Conservation (phyloP, 53 echinoderm and acorn worm species). For the Echinarachnius parma region DNA sequence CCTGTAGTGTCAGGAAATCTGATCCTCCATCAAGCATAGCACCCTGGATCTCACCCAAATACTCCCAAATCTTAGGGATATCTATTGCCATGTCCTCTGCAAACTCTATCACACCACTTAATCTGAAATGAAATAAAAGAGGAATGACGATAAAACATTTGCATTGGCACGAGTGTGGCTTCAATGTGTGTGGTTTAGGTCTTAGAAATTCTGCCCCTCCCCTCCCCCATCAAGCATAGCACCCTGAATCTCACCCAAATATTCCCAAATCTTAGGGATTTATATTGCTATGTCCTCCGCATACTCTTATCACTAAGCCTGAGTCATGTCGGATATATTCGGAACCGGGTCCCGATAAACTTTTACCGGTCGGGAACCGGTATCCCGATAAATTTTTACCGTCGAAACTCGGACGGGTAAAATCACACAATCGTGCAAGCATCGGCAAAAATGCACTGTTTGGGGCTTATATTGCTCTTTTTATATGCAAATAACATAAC, state of each 20-base stretch:
- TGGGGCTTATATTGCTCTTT: too few species aligned
- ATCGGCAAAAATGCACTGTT: too few species aligned
- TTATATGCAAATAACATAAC: too few species aligned
- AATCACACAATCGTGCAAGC: too few species aligned
- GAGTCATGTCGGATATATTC: too few species aligned
- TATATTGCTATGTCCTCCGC: conserved; percentile 94
- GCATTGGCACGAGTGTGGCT: too few species aligned
- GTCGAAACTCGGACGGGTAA: too few species aligned
- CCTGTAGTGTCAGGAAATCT: conserved; percentile 49
- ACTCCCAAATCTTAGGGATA: conserved; percentile 76
- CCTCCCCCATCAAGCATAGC: conserved; percentile 60
- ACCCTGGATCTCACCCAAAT: conserved; percentile 83
- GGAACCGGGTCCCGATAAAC: too few species aligned
- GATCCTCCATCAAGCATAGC: conserved; percentile 61
- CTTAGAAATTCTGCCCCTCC: conserved; percentile 51
- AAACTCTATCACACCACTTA: conserved; percentile 66
- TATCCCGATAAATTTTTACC: too few species aligned
- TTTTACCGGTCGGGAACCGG: too few species aligned
- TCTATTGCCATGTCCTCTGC: conserved; percentile 95
- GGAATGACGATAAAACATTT: too few species aligned
- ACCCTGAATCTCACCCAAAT: conserved; percentile 83
- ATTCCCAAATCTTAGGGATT: conserved; percentile 76
- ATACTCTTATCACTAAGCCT: too few species aligned
- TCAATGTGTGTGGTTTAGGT: conserved; percentile 42
- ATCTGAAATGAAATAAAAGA: conserved; percentile 36